Percentiles rank a stretch among this genome's conserved stretches.
These are phyloP conservation scores for Neoniphon sammara DNA, from an alignment of 2,797 vertebrate genomes.

Conservation along the genomic window DNA sequence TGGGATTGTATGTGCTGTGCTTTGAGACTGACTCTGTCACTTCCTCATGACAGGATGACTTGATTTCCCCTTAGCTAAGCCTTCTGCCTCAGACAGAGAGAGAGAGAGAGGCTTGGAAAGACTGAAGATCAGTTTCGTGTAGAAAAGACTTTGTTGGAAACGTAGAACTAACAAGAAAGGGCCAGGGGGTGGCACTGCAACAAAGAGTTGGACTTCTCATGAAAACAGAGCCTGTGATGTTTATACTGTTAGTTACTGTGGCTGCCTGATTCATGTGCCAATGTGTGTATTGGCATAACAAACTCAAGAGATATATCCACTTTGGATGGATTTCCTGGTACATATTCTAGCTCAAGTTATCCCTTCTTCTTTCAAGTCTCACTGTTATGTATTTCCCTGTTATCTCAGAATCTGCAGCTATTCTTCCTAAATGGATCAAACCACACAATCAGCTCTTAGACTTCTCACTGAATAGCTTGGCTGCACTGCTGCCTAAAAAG, in stretches of 20 bases:
- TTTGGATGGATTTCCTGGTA: constrained; percentile 51
- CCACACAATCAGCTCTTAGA: constrained; percentile 60
- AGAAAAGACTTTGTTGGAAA: constrained; percentile 64
- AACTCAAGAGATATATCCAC: constrained; percentile 41
- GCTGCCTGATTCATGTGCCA: constrained; percentile 52
- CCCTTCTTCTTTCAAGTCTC: constrained; percentile 1
- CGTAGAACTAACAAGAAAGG: constrained; percentile 37
- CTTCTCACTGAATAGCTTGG: constrained; percentile 53
- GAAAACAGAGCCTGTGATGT: constrained; percentile 45
- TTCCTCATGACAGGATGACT: constrained; percentile 51
- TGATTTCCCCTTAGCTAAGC: constrained; percentile 59
- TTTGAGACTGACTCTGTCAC: constrained; percentile 33
- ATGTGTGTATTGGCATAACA: constrained; percentile 61
- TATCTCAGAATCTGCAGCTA: constrained; percentile 58
- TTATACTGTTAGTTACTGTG: constrained; percentile 26
- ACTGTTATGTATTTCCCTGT: constrained; percentile 36
- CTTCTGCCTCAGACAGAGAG: constrained; percentile 44
- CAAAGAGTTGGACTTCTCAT: constrained; percentile 45
- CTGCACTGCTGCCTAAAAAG: constrained; percentile 77
- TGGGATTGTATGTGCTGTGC: constrained; percentile 14
- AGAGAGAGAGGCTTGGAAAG: constrained; percentile 9
- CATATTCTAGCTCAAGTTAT: neutral
- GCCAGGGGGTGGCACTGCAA: constrained; percentile 79
- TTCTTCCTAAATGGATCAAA: constrained; percentile 71
- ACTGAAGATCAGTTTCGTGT: constrained; percentile 67